Percentiles rank a stretch among this genome's conserved stretches.
These are phyloP conservation scores for Epizoanthus rinbou DNA, from an alignment of 92 coral and sea anemone genomes.

Conservation along the genomic window DNA sequence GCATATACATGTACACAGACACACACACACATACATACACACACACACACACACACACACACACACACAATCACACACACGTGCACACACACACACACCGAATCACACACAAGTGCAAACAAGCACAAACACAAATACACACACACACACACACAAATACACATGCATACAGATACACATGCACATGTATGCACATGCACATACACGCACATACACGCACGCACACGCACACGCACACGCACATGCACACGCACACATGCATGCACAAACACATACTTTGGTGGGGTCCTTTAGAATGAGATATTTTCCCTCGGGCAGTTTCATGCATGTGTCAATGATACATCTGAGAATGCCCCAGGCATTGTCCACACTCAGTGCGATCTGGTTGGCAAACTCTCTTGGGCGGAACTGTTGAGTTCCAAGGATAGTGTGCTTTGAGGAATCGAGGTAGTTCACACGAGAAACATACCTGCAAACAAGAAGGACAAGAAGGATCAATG, in stretches of 20 bases:
- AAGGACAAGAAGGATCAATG: background rate
- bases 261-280: conserved; percentile 59
- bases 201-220: too few relatives aligned
- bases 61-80: conserved; percentile 29
- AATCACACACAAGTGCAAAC: too few relatives aligned
- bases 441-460: conserved; percentile 91
- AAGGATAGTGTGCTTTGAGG: conserved; percentile 92
- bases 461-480: conserved; percentile 84
- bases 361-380: conserved; percentile 95
- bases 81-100: too few relatives aligned
- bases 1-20: too few relatives aligned
- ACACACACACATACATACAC: too few relatives aligned
- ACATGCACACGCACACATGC: too few relatives aligned
- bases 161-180: too few relatives aligned
- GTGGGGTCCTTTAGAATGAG: conserved; percentile 95
- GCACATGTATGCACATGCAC: too few relatives aligned
- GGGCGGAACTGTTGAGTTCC: conserved; percentile 99
- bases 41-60: too few relatives aligned
- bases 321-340: conserved; percentile 94
- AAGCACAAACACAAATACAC: too few relatives aligned
- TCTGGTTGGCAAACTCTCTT: conserved; percentile 93
- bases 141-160: too few relatives aligned
- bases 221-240: too few relatives aligned
- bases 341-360: conserved; percentile 98
- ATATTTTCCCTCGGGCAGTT: conserved; percentile 88